Evolutionary conservation across 53 echinoderm and acorn worm species (phyloP).

Genomic region (Holothuria leucospilota): DNA sequence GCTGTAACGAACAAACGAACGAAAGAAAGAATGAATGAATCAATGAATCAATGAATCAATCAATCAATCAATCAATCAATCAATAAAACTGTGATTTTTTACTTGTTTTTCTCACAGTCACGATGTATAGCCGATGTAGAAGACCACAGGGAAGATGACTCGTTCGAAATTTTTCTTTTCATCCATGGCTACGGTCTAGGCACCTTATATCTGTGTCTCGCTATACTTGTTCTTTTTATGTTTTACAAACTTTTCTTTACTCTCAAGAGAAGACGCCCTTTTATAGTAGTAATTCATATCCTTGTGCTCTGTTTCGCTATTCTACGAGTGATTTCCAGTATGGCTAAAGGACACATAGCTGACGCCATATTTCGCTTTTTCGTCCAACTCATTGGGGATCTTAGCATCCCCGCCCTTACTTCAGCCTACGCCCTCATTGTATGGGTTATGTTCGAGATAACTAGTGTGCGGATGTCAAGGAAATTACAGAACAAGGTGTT

Average conservation of each 20-base stretch:
- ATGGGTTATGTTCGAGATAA: conserved; percentile 31
- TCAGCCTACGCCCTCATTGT: conserved; percentile 14
- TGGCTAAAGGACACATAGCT: background rate
- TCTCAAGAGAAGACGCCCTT: background rate
- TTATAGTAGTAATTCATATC: conserved; percentile 2
- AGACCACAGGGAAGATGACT: background rate
- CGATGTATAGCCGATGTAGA: background rate
- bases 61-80: too few species aligned
- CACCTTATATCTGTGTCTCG: background rate
- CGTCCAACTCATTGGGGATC: conserved; percentile 13
- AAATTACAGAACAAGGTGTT: conserved; percentile 10
- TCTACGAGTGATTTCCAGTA: background rate
- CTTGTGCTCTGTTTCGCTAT: background rate
- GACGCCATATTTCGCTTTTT: background rate
- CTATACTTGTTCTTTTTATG: background rate
- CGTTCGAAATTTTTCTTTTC: background rate
- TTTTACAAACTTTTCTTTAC: background rate
- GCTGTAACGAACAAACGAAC: too few species aligned
- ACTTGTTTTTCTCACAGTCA: background rate
- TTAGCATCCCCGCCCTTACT: conserved; percentile 14
- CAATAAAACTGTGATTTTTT: background rate
- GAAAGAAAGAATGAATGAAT: too few species aligned
- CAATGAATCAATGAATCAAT: too few species aligned
- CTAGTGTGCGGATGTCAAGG: background rate
- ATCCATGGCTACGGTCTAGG: background rate